Evolutionary conservation across 2,797 vertebrate species (phyloP).

Genomic region (Avahi laniger): DNA sequence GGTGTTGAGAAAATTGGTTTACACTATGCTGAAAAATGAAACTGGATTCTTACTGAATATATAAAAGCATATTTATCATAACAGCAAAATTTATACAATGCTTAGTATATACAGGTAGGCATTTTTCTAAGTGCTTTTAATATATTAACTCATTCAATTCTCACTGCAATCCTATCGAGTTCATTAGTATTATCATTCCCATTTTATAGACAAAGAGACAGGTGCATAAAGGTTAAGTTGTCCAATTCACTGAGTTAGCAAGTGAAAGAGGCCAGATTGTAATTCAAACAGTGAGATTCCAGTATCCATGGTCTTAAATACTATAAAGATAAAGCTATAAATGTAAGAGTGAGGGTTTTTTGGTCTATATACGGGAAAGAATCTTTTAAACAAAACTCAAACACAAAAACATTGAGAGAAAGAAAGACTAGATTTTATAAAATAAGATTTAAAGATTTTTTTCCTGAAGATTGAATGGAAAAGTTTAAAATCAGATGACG

Average conservation of each 20-base stretch:
- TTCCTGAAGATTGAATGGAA: neutral
- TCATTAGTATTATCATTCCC: neutral
- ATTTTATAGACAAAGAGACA: neutral
- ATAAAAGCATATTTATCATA: neutral
- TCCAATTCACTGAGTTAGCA: neutral
- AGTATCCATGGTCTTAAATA: neutral
- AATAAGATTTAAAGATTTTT: constrained; percentile 2
- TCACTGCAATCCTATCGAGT: neutral
- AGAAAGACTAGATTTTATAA: neutral
- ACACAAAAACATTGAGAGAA: neutral
- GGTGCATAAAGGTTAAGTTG: neutral
- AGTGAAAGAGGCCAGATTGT: neutral
- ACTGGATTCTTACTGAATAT: neutral
- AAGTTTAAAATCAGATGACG: neutral
- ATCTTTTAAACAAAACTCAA: neutral
- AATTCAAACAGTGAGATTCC: neutral
- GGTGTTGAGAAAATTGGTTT: neutral
- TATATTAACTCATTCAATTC: neutral
- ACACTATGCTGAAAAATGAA: neutral
- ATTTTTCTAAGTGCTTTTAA: neutral
- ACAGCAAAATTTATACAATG: neutral
- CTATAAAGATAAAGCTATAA: neutral
- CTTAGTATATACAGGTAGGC: neutral
- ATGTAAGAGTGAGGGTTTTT: neutral
- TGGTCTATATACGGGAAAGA: neutral